Evolutionary conservation across 1,140 invertebrate species (phyloP), one percentile per base, ranked within the genome.

Genomic region (Microplitis mediator): DNA sequence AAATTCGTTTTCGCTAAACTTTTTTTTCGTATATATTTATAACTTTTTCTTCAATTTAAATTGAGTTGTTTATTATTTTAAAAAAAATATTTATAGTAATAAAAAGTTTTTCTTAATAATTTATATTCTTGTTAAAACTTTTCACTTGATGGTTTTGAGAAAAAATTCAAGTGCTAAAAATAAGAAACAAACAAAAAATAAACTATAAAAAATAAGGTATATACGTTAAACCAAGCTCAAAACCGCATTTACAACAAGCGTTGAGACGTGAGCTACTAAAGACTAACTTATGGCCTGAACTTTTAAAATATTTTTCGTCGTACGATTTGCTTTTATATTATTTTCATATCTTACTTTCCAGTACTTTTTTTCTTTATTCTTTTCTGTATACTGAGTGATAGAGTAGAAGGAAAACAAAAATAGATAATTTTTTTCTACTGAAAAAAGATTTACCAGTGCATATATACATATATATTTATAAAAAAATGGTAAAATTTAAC

Each of bases 271-370:
- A 68, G 31, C 45, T 5, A 50, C 45, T 67, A 67, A 67, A 67
- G 64, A 32, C 66, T 68, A 51, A 68, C 50, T 68, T 68, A 68
- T 32, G n/a, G n/a, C 6, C 14, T 31, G 36, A 69, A 69, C 54
- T 69, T 69, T 69, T 61, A 34, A 36, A 45, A 69, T 69, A 69
- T 58, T 69, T 69, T 39, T 67, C 64, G 11, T 61, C 11, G 13
- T 52, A 13, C 66, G 13, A 36, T n/a, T 36, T 52, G 5, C 1
- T 35, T 6, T 34, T 32, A 13, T 54, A 23, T 50, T 54, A 54
- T 54, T 16, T 16, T 16, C 13, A 16, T 4, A 39, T 5, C 36
- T 39, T 1, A 39, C 36, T 35, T 65, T 52, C 11, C 11, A 9
- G 11, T 5, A 45, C 39, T 45, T 45, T 45, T 45, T 45, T 11